These are phyloP conservation scores for Epizoanthus fatuus DNA, from an alignment of 92 coral and sea anemone species.

Conservation along the genomic window DNA sequence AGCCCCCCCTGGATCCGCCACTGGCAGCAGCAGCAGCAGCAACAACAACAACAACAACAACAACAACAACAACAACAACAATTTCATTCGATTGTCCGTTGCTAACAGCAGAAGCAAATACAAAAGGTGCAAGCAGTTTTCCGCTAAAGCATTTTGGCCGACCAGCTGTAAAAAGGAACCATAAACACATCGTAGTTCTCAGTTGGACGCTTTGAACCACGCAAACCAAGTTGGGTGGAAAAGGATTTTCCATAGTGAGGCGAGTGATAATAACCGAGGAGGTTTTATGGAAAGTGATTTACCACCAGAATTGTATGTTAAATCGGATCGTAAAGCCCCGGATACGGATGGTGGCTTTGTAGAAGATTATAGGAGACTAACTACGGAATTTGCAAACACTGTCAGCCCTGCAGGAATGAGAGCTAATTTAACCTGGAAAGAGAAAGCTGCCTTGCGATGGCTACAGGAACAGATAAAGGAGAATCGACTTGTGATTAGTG, in stretches of 20 bases:
- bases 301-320: neutral
- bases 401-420: constrained; percentile 8
- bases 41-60: no score
- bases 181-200: no score
- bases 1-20: no score
- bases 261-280: neutral
- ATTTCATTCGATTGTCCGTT: no score
- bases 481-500: neutral
- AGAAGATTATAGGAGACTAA: constrained; percentile 32
- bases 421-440: constrained; percentile 8
- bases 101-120: no score
- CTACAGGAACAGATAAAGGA: constrained; percentile 12
- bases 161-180: no score
- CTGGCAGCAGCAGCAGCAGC: no score
- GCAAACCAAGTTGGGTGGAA: constrained; percentile 23
- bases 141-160: no score
- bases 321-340: neutral
- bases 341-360: neutral
- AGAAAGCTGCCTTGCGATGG: constrained; percentile 6
- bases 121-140: no score
- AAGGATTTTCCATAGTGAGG: neutral
- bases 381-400: constrained; percentile 11
- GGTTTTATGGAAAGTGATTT: neutral
- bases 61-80: no score
- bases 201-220: neutral